Conservation (phyloP, 2,888 invertebrate species). For the Machimus rusticus region DNA sequence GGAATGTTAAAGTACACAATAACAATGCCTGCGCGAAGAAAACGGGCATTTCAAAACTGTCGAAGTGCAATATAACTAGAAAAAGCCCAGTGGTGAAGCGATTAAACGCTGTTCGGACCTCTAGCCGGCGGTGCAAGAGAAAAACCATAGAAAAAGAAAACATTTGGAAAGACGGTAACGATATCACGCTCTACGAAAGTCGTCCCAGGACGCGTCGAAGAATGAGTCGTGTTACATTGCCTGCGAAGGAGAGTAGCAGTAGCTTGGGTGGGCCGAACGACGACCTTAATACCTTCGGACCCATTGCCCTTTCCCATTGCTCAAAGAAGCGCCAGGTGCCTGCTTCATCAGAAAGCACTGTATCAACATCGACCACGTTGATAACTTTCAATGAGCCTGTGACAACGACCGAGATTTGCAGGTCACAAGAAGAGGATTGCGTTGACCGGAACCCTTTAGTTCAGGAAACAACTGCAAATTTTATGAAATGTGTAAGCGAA, state of each 20-base stretch:
- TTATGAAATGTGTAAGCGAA: conserved; percentile 51
- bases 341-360: background rate
- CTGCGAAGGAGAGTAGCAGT: background rate
- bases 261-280: conserved; percentile 44
- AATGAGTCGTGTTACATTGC: background rate
- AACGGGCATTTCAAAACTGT: background rate
- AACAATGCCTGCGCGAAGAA: conserved; percentile 41
- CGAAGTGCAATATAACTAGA: conserved; percentile 44
- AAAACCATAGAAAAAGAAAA: conserved; percentile 51
- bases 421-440: background rate
- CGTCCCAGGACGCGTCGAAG: conserved; percentile 41
- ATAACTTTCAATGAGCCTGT: conserved; percentile 2
- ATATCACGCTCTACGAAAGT: background rate
- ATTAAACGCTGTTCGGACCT: conserved; percentile 46
- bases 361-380: conserved; percentile 16
- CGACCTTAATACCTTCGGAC: conserved; percentile 46
- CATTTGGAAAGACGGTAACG: conserved; percentile 50
- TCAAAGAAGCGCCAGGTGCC: background rate
- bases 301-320: conserved; percentile 33
- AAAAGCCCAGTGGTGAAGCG: conserved; percentile 48
- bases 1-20: conserved; percentile 31
- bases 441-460: background rate
- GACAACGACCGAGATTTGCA: background rate
- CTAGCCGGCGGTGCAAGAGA: conserved; percentile 43
- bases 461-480: conserved; percentile 45